Conservation (phyloP, 2,888 invertebrate species). For the Pollenia labialis region DNA sequence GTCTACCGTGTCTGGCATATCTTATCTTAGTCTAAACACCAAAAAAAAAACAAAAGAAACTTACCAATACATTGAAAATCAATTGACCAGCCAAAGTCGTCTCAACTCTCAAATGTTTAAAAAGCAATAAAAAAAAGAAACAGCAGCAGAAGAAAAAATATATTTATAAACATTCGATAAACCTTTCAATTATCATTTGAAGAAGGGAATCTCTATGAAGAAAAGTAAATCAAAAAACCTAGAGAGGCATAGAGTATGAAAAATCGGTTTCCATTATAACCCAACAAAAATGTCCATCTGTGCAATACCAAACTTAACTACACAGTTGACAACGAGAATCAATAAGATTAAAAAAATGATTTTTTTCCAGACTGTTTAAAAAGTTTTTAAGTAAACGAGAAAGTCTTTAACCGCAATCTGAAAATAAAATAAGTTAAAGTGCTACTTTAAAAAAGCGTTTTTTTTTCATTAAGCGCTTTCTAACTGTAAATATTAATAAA, state of each 20-base stretch:
- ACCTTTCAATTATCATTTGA: constrained; percentile 63
- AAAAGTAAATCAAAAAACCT: constrained; percentile 31
- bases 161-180: constrained; percentile 54
- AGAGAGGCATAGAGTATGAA: constrained; percentile 23
- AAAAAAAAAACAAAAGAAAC: constrained; percentile 69
- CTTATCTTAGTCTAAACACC: constrained; percentile 78
- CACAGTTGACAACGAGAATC: constrained; percentile 48
- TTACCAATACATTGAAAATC: constrained; percentile 52
- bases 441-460: no score
- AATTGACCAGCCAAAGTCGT: constrained; percentile 55
- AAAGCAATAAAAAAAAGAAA: constrained; percentile 11
- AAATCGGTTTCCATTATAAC: constrained; percentile 55
- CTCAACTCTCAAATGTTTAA: constrained; percentile 60
- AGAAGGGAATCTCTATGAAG: constrained; percentile 58
- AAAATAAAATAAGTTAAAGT: no score
- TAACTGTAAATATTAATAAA: no score
- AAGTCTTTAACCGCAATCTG: no score
- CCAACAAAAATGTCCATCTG: constrained; percentile 59
- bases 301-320: constrained; percentile 10
- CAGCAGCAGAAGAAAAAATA: constrained; percentile 13
- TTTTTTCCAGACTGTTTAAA: no score
- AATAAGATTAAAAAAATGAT: no score
- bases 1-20: constrained; percentile 82
- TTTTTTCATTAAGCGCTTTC: no score
- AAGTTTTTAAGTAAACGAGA: no score